Percentiles rank a stretch among this genome's conserved stretches.
Conservation (phyloP, 2,888 invertebrate species). For the Catocala nupta region DNA sequence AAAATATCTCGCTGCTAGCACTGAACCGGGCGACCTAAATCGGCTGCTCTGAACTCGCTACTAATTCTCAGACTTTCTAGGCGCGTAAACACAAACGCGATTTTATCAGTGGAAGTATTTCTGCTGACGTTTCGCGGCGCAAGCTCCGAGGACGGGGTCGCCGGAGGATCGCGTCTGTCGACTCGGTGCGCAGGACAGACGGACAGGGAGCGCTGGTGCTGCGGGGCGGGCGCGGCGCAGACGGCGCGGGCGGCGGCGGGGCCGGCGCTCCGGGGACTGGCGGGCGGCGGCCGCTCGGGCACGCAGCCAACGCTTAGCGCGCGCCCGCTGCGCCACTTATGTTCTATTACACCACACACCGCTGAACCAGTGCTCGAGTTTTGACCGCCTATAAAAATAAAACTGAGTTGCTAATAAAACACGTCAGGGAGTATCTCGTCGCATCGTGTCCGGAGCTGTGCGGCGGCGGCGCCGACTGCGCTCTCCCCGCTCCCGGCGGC, state of each 20-base stretch:
- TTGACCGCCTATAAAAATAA: constrained; percentile 76
- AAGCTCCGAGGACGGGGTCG: constrained; percentile 15
- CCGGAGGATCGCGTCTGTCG: constrained; percentile 20
- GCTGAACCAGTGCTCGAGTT: constrained; percentile 59
- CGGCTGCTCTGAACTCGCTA: constrained; percentile 69
- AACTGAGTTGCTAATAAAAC: constrained; percentile 67
- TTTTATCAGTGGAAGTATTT: constrained; percentile 48
- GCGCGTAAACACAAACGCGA: constrained; percentile 57
- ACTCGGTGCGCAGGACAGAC: constrained; percentile 23
- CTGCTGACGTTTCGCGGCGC: constrained; percentile 34
- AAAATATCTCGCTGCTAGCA: constrained; percentile 85
- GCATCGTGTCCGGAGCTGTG: constrained; percentile 39
- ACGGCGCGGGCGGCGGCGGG: constrained; percentile 74
- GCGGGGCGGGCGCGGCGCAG: not conserved
- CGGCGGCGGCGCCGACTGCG: constrained; percentile 30
- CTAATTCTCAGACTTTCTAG: constrained; percentile 64
- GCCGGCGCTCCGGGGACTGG: constrained; percentile 81
- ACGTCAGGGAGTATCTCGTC: constrained; percentile 55
- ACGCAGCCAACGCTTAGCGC: constrained; percentile 72
- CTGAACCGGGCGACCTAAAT: constrained; percentile 86
- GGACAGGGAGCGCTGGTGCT: constrained; percentile 12
- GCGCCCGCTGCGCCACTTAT: constrained; percentile 73
- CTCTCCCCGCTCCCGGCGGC: not conserved
- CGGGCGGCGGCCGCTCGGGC: constrained; percentile 75
- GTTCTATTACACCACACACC: constrained; percentile 77